Conservation (phyloP, 2,888 invertebrate genomes). For the Merodon equestris region DNA sequence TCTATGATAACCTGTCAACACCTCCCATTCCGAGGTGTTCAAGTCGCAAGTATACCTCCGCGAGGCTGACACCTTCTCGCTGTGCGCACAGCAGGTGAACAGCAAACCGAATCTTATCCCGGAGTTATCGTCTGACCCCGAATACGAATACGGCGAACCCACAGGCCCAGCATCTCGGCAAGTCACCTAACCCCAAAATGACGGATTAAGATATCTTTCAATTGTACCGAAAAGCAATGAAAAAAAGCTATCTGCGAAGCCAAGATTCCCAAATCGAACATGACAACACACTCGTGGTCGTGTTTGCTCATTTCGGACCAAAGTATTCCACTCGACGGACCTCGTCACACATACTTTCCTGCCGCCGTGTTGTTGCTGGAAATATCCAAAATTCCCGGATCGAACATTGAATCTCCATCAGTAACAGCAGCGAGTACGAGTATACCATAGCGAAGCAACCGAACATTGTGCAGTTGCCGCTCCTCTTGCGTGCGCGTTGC, state of each 20-base stretch:
- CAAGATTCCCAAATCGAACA: conserved; percentile 61
- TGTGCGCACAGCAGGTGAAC: conserved; percentile 62
- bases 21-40: conserved; percentile 36
- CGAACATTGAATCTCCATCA: conserved; percentile 60
- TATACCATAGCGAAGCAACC: no score
- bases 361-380: conserved; percentile 9
- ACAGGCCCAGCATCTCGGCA: conserved; percentile 49
- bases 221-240: not conserved
- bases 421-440: conserved; percentile 10
- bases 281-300: conserved; percentile 61
- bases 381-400: conserved; percentile 50
- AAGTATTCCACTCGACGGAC: conserved; percentile 25
- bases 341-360: conserved; percentile 33
- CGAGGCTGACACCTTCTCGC: conserved; percentile 32
- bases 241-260: conserved; percentile 18
- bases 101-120: conserved; percentile 29
- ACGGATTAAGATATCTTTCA: conserved; percentile 63
- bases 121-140: conserved; percentile 54
- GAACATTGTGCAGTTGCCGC: no score
- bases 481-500: conserved; percentile 55
- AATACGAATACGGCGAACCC: conserved; percentile 17
- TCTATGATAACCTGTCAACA: conserved; percentile 60
- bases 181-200: conserved; percentile 54
- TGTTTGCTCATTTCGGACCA: conserved; percentile 53
- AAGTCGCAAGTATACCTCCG: conserved; percentile 7